Evolutionary conservation across 2,113 vertebrate genomes (phyloP), one percentile per base, ranked within the genome.

Genomic region (Dendrocopos noguchii): DNA sequence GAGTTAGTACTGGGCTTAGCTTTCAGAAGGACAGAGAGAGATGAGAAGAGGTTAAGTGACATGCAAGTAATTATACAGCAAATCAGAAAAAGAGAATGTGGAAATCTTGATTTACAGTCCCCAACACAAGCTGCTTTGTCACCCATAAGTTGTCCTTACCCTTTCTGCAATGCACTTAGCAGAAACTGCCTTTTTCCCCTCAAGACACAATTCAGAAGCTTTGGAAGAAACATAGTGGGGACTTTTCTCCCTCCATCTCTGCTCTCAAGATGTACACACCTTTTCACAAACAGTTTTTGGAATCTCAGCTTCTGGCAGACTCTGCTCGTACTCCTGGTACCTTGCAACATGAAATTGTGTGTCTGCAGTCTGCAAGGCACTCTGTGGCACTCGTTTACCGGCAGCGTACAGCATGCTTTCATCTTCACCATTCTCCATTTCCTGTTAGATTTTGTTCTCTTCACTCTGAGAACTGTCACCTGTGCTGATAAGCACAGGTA

Each of bases 381-480:
- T 73, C 67, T 73, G 42, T 29, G 42, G 10, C 76, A 21, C 13
- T 42, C 15, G 22, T 36, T 33, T 57, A 33, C 67, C 16, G 55
- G 33, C 39, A 42, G 12, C 0, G 1, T 75, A 18, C 52, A 18
- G 10, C 0, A 0, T 67, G 52, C 55, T 77, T 87, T 73, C n/a
- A 28, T 15, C 46, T 68, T 80, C 18, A 3, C 39, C 34, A 2
- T 91, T 72, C 86, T 68, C 34, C 36, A 36, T 57, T 89, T 87
- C 27, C 72, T 4, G 0, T 50, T 55, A 70, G 57, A 9, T 50
- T 71, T 52, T 36, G 47, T 70, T 52, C 46, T 27, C 17, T 50
- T 79, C 82, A n/a, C 71, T 73, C 77, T 74, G 42, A 67, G 33
- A 83, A 53, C 21, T 1, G 22, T 52, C 50, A 5, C 21, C n/a